A percentile compares a stretch with the other conserved stretches of the same genome.
Conservation (phyloP, 1,140 invertebrate species). For the Theocolax elegans region DNA sequence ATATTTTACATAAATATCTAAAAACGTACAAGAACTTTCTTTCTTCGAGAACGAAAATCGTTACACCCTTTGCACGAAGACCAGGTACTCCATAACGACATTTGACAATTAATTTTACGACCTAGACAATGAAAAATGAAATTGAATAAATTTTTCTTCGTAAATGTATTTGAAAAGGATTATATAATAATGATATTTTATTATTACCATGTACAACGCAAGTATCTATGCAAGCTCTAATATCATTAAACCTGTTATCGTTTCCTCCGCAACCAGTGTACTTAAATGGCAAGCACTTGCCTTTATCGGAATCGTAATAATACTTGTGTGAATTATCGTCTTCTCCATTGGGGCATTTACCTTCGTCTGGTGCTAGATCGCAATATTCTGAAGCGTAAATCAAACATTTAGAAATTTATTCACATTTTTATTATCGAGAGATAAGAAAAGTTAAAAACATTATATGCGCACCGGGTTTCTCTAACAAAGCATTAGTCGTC, state of each 20-base stretch:
- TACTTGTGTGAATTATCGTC: constrained; percentile 8
- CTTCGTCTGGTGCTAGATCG: neutral
- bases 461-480: too few species aligned
- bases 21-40: constrained; percentile 16
- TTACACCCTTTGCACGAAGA: constrained; percentile 5
- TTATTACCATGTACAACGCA: constrained; percentile 14
- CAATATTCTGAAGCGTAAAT: too few species aligned
- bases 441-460: too few species aligned
- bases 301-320: constrained; percentile 1
- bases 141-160: too few species aligned
- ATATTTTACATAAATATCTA: too few species aligned
- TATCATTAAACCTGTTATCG: constrained; percentile 24
- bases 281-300: constrained; percentile 1
- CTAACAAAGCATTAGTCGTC: too few species aligned
- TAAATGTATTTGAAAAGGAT: neutral
- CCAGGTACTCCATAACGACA: constrained; percentile 29
- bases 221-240: neutral
- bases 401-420: too few species aligned
- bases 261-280: constrained; percentile 35
- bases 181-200: neutral
- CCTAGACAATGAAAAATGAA: too few species aligned
- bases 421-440: too few species aligned
- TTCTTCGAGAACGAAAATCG: neutral
- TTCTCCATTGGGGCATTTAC: neutral
- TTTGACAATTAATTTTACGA: constrained; percentile 24